These are phyloP conservation scores for Chelonia mydas DNA, from an alignment of 2,797 vertebrate species.

Conservation along the genomic window DNA sequence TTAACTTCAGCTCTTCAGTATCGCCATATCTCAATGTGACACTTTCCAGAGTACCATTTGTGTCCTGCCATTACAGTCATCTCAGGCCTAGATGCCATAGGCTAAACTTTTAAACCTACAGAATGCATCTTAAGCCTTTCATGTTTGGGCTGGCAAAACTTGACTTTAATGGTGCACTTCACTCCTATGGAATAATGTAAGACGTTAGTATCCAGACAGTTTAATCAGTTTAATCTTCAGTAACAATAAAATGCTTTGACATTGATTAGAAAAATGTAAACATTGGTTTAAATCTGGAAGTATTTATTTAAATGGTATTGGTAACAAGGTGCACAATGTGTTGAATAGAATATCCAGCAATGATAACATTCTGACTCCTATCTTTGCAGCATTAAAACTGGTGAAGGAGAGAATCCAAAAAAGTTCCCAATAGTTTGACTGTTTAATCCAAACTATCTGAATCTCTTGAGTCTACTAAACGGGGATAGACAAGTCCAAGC, in stretches of 20 bases:
- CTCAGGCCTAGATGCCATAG: neutral
- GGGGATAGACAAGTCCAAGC: neutral
- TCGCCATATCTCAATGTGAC: neutral
- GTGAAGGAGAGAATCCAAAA: neutral
- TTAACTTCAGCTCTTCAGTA: neutral
- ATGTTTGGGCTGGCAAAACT: neutral
- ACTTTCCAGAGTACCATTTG: neutral
- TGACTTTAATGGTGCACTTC: constrained; percentile 27
- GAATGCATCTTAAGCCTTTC: neutral
- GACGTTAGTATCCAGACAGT: constrained; percentile 37
- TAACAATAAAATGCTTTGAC: constrained; percentile 1
- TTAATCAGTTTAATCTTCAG: constrained; percentile 22
- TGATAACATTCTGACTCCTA: neutral
- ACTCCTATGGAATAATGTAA: neutral
- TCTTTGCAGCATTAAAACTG: neutral
- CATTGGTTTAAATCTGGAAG: neutral
- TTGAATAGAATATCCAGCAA: neutral
- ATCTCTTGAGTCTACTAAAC: neutral
- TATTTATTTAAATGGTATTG: neutral
- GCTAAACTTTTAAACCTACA: neutral
- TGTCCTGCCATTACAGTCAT: neutral
- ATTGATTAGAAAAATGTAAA: neutral
- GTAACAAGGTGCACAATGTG: neutral
- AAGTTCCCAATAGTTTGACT: neutral
- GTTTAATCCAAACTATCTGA: neutral